Evolutionary conservation across 2,797 vertebrate genomes (phyloP), one percentile per base, ranked within the genome.

Genomic region (Aselliscus stoliczkanus): DNA sequence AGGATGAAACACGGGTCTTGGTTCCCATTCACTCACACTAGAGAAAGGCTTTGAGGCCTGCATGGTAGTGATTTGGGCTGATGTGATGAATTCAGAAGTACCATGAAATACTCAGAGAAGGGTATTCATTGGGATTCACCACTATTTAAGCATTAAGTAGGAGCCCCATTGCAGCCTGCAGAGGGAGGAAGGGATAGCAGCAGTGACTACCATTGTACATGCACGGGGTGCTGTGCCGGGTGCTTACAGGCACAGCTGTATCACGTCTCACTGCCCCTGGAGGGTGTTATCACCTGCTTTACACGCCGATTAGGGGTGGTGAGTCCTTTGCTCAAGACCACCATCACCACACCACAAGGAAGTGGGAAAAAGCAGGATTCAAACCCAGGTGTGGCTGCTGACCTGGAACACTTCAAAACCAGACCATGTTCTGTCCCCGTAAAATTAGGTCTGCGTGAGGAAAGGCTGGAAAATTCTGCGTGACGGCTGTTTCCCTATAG

Each of bases 391-490:
- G 77, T 69, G 73, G 56, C 67, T 17, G 1, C 25, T 4, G 77
- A 67, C 18, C 81, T 72, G 5, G 31, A 47, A 8, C 39, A 7
- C 34, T 14, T 64, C 50, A 18, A 64, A 15, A 31, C 31, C 58
- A n/a, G 62, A 11, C 52, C 18, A 0, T 0, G 1, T 20, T 18
- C 29, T 0, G 0, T 67, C 37, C 42, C 18, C 0, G 3, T n/a
- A 27, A n/a, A 37, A 7, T 20, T 7, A 27, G 56, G 50, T 50
- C 37, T 1, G 1, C 0, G 0, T 2, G 39, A 34, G 83, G 72
- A 37, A 60, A 52, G 52, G 23, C 72, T 73, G 44, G 87, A 13
- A 37, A 25, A 21, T 25, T 54, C 80, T 70, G 52, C 37, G 15
- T 13, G 60, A 1, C 15, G 44, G 42, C 31, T 4, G 52, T 47